These are phyloP conservation scores for Choreutis nemorana DNA, from an alignment of 2,888 invertebrate genomes.

Conservation along the genomic window DNA sequence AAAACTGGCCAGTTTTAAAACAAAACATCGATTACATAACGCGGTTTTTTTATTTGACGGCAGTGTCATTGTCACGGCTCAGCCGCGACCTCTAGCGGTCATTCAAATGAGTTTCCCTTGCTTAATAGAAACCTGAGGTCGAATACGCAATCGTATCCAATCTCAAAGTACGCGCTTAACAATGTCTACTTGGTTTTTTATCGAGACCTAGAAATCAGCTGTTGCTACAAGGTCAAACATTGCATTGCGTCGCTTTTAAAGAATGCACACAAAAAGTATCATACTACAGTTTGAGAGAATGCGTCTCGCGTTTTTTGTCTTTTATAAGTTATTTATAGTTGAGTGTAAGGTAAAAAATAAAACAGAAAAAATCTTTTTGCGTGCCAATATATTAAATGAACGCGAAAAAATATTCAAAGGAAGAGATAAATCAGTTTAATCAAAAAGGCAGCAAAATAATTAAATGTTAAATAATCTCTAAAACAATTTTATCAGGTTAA, in stretches of 20 bases:
- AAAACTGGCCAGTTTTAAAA: no score
- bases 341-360: no score
- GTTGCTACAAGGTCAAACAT: slow-evolving; percentile 21
- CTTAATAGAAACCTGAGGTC: slow-evolving; percentile 29
- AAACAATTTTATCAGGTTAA: no score
- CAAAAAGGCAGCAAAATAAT: no score
- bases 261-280: background rate
- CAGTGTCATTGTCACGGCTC: slow-evolving; percentile 32
- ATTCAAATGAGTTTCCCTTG: slow-evolving; percentile 22
- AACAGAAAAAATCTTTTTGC: slow-evolving; percentile 11
- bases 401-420: background rate
- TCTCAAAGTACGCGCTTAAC: slow-evolving; percentile 7
- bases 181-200: slow-evolving; percentile 14
- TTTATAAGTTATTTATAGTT: no score
- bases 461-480: no score
- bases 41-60: no score
- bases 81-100: slow-evolving; percentile 13
- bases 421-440: no score
- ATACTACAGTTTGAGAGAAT: no score
- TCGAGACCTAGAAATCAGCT: slow-evolving; percentile 33
- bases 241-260: slow-evolving; percentile 18
- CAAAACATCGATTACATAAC: no score
- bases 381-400: slow-evolving; percentile 5
- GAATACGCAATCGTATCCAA: slow-evolving; percentile 29
- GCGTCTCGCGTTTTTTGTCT: no score